These are phyloP conservation scores for Palythoa heliodiscus DNA, from an alignment of 92 coral and sea anemone species.

Conservation along the genomic window DNA sequence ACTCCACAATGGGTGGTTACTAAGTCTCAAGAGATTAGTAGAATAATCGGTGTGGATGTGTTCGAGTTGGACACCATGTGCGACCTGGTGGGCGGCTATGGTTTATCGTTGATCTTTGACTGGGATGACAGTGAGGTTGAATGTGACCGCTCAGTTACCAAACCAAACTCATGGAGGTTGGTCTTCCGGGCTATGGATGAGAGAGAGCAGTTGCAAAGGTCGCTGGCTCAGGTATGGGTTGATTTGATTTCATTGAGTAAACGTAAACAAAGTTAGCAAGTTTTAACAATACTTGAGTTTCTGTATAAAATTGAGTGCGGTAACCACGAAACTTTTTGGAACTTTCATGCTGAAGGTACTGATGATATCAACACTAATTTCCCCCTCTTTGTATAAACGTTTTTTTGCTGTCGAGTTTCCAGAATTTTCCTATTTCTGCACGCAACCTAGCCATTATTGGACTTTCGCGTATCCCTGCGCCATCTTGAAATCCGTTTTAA, in stretches of 20 bases:
- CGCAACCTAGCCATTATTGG: no score
- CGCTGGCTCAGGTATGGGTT: constrained; percentile 74
- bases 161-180: constrained; percentile 80
- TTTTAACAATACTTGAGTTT: no score
- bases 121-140: constrained; percentile 63
- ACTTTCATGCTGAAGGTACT: no score
- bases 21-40: constrained; percentile 74
- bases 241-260: background rate
- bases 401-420: no score
- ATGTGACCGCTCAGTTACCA: constrained; percentile 49
- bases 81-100: constrained; percentile 81
- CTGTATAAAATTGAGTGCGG: no score
- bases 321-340: no score
- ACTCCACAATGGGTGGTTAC: constrained; percentile 99
- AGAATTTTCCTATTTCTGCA: no score
- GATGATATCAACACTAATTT: no score
- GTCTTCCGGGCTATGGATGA: constrained; percentile 86
- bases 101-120: constrained; percentile 85
- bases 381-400: no score
- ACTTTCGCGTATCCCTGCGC: no score
- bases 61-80: constrained; percentile 69
- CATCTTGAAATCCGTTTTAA: no score
- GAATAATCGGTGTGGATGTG: constrained; percentile 87
- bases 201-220: constrained; percentile 91
- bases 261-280: background rate